Conservation (phyloP, 2,113 vertebrate species). For the Sitta europaea region DNA sequence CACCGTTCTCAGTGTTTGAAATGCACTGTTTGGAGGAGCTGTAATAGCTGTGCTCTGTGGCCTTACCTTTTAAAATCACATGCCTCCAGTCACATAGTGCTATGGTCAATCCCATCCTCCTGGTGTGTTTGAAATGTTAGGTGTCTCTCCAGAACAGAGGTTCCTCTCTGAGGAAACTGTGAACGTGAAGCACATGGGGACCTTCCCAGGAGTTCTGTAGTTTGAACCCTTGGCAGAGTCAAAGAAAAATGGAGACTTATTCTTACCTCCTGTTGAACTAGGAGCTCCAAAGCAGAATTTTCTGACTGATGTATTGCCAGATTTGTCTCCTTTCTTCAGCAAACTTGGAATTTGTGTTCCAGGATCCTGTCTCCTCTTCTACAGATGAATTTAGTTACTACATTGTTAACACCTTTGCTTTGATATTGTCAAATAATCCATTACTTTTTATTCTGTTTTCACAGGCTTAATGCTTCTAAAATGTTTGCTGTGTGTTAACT, state of each 20-base stretch:
- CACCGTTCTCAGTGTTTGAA: neutral
- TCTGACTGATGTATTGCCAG: neutral
- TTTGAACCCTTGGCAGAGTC: neutral
- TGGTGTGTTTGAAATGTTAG: neutral
- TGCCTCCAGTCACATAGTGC: neutral
- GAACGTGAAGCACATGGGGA: rapidly evolving
- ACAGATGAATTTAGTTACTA: neutral
- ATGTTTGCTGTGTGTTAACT: neutral
- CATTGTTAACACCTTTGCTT: neutral
- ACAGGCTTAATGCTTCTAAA: neutral
- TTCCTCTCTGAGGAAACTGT: neutral
- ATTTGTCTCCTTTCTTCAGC: neutral
- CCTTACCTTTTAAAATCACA: neutral
- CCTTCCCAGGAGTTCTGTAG: neutral
- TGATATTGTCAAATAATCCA: neutral
- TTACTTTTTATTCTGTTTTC: neutral
- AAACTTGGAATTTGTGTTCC: neutral
- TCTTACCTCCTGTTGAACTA: neutral
- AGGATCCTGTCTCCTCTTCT: neutral
- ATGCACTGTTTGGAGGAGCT: neutral
- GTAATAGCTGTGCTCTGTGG: neutral
- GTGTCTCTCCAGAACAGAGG: neutral
- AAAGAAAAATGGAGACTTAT: neutral
- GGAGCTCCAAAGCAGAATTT: neutral
- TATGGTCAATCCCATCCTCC: neutral